Evolutionary conservation across 2,113 vertebrate species (phyloP), one percentile per base, ranked within the genome.

Genomic region (Rhabdomys dilectus): DNA sequence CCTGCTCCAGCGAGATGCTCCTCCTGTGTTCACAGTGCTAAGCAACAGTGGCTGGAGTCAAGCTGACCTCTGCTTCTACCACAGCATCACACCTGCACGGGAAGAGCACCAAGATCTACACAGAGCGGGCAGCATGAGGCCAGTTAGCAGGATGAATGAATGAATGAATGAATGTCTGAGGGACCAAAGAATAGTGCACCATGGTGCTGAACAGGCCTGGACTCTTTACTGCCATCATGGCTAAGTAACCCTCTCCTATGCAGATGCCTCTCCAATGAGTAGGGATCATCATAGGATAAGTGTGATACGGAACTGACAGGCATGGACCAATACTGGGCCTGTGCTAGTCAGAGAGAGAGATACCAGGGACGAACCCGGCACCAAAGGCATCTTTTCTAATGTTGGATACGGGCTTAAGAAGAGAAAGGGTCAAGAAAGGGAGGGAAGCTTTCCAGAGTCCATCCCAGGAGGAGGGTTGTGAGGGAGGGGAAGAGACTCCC

Each of bases 191-290:
- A 53, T 39, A 6, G 10, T 72, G 26, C 42, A 10, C 42, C 85
- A n/a, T n/a, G 84, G 39, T 21, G 70, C 60, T 2, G 0, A 1
- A 0, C 0, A 13, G 12, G 36, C 13, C 7, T n/a, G 4, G 24
- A 42, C 31, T 42, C 56, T 4, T n/a, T 2, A 48, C 53, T 9
- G 15, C 66, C 15, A 19, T 48, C 77, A 80, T 72, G 45, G 78
- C 73, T 21, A 0, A 1, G 17, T 1, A 12, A 42, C 15, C 42
- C 4, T 62, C 22, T 62, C 60, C 22, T 62, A 62, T 36, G 3
- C 31, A 53, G 19, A 5, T 66, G 21, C 42, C 86, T 22, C 51
- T 45, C 6, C 73, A 48, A 42, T 39, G 24, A 16, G 17, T 53
- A 93, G 36, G 36, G 21, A 34, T 34, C 4, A 19, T 45, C 60